A percentile compares a stretch with the other conserved stretches of the same genome.
These are phyloP conservation scores for Charanyca ferruginea DNA, from an alignment of 2,888 invertebrate genomes.

Conservation along the genomic window DNA sequence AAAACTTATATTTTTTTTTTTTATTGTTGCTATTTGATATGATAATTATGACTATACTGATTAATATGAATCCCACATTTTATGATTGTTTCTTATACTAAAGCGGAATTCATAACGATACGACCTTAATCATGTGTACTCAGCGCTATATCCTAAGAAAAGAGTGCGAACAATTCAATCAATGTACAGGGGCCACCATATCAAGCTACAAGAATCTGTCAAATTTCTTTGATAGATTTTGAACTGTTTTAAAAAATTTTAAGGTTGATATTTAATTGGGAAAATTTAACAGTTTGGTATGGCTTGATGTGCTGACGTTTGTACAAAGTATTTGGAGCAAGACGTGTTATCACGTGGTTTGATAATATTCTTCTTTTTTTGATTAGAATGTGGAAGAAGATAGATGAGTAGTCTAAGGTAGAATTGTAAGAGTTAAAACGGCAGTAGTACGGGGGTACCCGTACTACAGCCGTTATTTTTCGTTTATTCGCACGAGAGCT, in stretches of 20 bases:
- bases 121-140: constrained; percentile 34
- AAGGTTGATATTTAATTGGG: too few species aligned
- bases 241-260: too few species aligned
- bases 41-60: neutral
- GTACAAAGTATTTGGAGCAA: constrained; percentile 47
- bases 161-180: constrained; percentile 25
- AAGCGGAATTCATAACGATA: neutral
- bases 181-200: too few species aligned
- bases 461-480: too few species aligned
- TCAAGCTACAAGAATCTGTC: too few species aligned
- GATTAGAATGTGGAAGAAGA: constrained; percentile 7
- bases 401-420: neutral
- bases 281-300: too few species aligned
- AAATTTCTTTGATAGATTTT: too few species aligned
- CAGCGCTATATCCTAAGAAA: constrained; percentile 31
- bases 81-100: neutral
- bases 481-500: too few species aligned
- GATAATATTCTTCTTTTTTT: constrained; percentile 21
- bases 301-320: too few species aligned
- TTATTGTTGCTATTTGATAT: neutral
- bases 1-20: neutral
- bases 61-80: neutral
- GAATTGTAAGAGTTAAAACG: neutral
- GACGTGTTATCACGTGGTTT: constrained; percentile 31
- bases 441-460: too few species aligned